These are phyloP conservation scores for Papilio machaon DNA, from an alignment of 1,140 invertebrate species.

Conservation along the genomic window DNA sequence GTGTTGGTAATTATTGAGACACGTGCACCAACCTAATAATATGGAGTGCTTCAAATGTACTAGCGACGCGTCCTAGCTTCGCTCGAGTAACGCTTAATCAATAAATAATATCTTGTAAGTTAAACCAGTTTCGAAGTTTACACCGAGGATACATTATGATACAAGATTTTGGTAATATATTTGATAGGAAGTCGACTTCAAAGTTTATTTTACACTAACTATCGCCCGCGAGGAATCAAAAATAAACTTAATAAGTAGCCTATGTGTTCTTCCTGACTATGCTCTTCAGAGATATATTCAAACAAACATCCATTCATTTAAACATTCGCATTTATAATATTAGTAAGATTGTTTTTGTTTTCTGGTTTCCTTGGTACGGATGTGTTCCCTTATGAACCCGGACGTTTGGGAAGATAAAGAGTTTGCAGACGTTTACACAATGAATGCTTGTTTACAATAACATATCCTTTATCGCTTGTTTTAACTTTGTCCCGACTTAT, in stretches of 20 bases:
- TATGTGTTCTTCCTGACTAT: too few relatives aligned
- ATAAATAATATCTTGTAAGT: background rate
- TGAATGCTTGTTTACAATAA: background rate
- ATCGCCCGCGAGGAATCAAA: too few relatives aligned
- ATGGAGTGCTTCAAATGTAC: background rate
- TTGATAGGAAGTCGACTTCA: too few relatives aligned
- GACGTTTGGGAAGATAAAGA: constrained; percentile 5
- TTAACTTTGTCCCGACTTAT: background rate
- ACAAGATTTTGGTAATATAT: too few relatives aligned
- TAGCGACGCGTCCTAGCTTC: background rate
- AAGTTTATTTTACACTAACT: too few relatives aligned
- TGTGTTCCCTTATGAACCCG: background rate
- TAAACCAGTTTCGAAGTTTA: background rate
- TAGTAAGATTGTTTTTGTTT: too few relatives aligned
- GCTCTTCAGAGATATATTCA: too few relatives aligned
- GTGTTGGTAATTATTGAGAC: background rate
- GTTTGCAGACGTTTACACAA: background rate
- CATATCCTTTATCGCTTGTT: background rate
- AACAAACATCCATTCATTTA: too few relatives aligned
- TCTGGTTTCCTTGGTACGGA: background rate
- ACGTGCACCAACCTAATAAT: background rate
- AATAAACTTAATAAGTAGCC: too few relatives aligned
- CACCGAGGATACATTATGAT: too few relatives aligned
- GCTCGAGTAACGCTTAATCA: background rate
- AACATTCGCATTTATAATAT: too few relatives aligned